Base-by-base conservation (phyloP, 2,888 invertebrate species). In the Dascillus cervinus region DNA sequence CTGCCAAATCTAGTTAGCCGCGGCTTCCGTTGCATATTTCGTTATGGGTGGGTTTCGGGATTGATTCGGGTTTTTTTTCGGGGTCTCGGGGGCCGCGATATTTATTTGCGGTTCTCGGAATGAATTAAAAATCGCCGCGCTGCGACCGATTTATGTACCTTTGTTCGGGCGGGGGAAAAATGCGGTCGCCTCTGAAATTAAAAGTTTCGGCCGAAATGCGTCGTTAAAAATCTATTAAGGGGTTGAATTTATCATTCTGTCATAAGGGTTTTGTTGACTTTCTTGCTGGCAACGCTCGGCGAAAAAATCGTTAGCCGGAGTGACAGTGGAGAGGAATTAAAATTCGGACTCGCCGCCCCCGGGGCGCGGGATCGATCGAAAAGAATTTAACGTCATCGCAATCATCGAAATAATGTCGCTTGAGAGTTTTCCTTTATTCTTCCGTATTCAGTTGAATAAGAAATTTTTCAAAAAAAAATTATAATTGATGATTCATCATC, bases 121-220 rank as follows among this genome's bases (percentile, higher is more conserved):
- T 27, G 26, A 23, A 17, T 13, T 14, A 13, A 32, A 14, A 9
- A 33, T 11, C 22, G 9, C 23, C 21, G 12, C 20, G 19, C 28
- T 22, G 22, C 37, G 40, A 40, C 40, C 37, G 37, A 37, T 40
- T 40, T 40, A 40, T 40, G 40, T 37, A 40, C 34, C 40, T 40
- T 37, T 40, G 40, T 40, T 26, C 29, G 8, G 20, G 29, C 4
- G 8, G 29, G 17, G 8, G 9, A 13, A 17, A 20, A 11, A 10
- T 29, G 4, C 11, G 12, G 11, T 3, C 10, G 27, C 12, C 3
- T 19, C 12, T 13, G 21, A 22, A 9, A 3, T 20, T 20, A 2
- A 3, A 20, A 20, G 21, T 20, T 20, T 20, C 3, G n/a, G 8
- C 15, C 21, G 15, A 13, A 23, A 29, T 23, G 29, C 35, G 31